Evolutionary conservation across 2,113 vertebrate genomes (phyloP).

Genomic region (Charina bottae): DNA sequence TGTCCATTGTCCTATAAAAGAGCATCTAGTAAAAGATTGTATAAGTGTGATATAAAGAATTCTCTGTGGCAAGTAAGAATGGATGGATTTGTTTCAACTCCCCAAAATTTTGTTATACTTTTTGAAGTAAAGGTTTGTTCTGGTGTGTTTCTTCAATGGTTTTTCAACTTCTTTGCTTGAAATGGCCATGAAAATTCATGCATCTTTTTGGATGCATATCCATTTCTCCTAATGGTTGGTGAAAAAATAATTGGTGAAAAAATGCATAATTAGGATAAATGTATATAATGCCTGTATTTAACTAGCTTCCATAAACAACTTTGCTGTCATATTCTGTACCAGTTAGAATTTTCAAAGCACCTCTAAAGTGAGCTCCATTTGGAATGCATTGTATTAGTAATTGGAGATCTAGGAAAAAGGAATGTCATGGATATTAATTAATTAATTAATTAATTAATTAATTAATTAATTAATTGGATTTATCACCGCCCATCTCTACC

Average conservation of each 20-base stretch:
- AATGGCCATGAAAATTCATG: not conserved
- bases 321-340: not conserved
- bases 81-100: not conserved
- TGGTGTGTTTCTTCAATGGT: not conserved
- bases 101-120: not conserved
- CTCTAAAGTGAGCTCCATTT: not conserved
- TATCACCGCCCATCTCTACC: no score
- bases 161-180: not conserved
- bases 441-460: no score
- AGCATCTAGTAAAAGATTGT: not conserved
- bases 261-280: not conserved
- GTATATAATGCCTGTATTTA: not conserved
- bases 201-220: not conserved
- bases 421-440: not conserved
- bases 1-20: not conserved
- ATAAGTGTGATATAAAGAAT: not conserved
- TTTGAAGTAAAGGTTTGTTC: not conserved
- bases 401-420: not conserved
- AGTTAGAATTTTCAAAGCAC: not conserved
- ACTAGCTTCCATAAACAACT: not conserved
- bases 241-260: not conserved
- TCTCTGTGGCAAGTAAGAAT: not conserved
- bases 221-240: not conserved
- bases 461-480: no score
- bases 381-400: not conserved